Base-by-base conservation (phyloP, 2,888 invertebrate species). In the Dascillus cervinus region DNA sequence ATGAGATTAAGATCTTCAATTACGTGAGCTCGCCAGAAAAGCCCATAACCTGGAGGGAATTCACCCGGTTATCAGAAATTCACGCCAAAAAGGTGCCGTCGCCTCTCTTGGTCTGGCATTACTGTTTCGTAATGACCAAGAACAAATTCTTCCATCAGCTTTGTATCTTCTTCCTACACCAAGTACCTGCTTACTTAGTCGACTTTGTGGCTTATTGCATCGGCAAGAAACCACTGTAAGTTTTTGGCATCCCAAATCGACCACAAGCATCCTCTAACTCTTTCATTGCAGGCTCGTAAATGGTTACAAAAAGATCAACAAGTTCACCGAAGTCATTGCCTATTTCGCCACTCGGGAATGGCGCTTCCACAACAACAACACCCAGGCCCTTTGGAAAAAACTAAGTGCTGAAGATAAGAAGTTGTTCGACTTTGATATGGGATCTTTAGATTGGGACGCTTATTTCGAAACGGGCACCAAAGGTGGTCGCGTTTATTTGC, bases 281-380 rank as follows among this genome's bases (percentile, higher is more conserved):
- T 33, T 31, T 15, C 24, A 31, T 53, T 52, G 50, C 22, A 70
- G 91, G 83, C 74, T 90, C 72, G 65, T 85, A 43, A 79, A 77
- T 46, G 73, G 83, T 26, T 90, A 90, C 60, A 72, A 69, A 38
- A 87, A 85, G 58, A 75, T 92, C 26, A 82, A 88, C 59, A 82
- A 80, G 58, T 82, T 89, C 41, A 72, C 80, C 3, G 71, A 75
- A 2, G 76, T 82, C 0, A 58, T 92, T 13, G 69, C 79, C 0
- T 88, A 84, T 58, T 94, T 94, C 65, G 74, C 77, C 32, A 77
- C 74, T 8, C 66, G 73, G 8, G 72, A 73, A 77, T 76, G 75
- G 74, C 48, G 48, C 6, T 70, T 71, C 47, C 44, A 49, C 8
- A 62, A 62, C 27, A 50, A 58, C 22, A 77, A 82, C 50, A 74